Conservation (phyloP, 1,140 invertebrate genomes). For the Ceratoteleas bidentatus region DNA sequence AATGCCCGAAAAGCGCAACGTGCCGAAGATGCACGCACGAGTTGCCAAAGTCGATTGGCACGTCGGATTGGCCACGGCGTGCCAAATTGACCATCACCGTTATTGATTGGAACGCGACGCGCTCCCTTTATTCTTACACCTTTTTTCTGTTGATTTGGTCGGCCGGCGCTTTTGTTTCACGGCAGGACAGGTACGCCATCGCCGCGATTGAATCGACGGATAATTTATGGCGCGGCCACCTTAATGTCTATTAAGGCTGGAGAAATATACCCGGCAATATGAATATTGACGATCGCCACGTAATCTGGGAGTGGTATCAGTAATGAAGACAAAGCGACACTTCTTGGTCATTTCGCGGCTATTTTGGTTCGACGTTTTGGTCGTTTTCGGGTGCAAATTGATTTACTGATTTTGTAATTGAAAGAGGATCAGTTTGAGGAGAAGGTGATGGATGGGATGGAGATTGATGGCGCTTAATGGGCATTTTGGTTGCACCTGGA, state of each 20-base stretch:
- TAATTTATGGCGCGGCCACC: slow-evolving; percentile 59
- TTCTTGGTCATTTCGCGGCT: slow-evolving; percentile 4
- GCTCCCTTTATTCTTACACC: slow-evolving; percentile 14
- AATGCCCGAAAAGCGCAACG: slow-evolving; percentile 27
- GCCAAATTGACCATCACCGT: slow-evolving; percentile 56
- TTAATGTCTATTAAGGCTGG: slow-evolving; percentile 56
- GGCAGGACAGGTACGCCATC: slow-evolving; percentile 53
- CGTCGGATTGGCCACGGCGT: slow-evolving; percentile 24
- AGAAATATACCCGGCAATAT: slow-evolving; percentile 48
- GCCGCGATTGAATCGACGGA: slow-evolving; percentile 62
- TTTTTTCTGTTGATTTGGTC: neutral
- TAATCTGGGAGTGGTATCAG: slow-evolving; percentile 51
- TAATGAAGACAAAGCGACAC: slow-evolving; percentile 57
- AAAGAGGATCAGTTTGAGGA: neutral
- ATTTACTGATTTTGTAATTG: slow-evolving; percentile 15
- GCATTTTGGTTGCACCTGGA: neutral
- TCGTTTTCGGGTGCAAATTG: slow-evolving; percentile 30
- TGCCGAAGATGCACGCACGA: slow-evolving; percentile 21
- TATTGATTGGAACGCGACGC: slow-evolving; percentile 42
- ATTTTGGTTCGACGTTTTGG: slow-evolving; percentile 6
- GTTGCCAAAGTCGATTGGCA: slow-evolving; percentile 44
- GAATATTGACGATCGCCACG: slow-evolving; percentile 58
- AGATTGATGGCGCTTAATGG: neutral
- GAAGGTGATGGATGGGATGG: neutral
- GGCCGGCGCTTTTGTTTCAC: slow-evolving; percentile 21